Base-by-base conservation (phyloP, 2,113 vertebrate species). In the Apteryx mantelli region DNA sequence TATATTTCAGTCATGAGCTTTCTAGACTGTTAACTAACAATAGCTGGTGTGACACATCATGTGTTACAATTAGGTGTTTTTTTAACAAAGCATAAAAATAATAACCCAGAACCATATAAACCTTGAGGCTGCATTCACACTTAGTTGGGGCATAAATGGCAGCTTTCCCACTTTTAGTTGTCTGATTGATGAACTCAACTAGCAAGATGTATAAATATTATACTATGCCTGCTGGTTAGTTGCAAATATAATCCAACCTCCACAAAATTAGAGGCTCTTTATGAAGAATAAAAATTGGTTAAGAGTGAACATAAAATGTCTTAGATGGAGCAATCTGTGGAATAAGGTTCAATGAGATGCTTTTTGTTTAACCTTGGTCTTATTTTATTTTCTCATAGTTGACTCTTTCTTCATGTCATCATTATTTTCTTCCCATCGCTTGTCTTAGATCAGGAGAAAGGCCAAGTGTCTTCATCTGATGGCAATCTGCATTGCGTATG, bases 71-170 rank as follows among this genome's bases (percentile, higher is more conserved):
- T 86, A 70, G 48, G 50, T 5, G 12, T 7, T 32, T 68, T 82
- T 87, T 80, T 38, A 42, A 38, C 55, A 5, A 70, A 60, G 21
- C 81, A 8, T 68, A 68, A 90, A 83, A 90, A 78, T 86, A 75
- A 56, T 28, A n/a, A 60, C 38, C 10, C 1, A 0, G 60, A 80
- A 5, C 19, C 0, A 0, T 40, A 60, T 70, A 13, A 80, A 30
- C 46, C 25, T 32, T 1, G 3, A 60, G 87, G 90, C 71, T 61
- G 52, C 75, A 76, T 16, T 82, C 70, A 21, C 15, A 3, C 16
- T 0, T 2, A 26, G 26, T 20, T 52, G 15, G 81, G 70, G 53
- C 5, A 1, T 42, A 15, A 69, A n/a, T 0, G 3, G 30, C 70
- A 65, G 42, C 53, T 76, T 73, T 58, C 58, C 18, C 4, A 0